phyloP scores from a whole-genome alignment of 1,140 invertebrate genomes.

The Rhyzopertha dominica region DNA sequence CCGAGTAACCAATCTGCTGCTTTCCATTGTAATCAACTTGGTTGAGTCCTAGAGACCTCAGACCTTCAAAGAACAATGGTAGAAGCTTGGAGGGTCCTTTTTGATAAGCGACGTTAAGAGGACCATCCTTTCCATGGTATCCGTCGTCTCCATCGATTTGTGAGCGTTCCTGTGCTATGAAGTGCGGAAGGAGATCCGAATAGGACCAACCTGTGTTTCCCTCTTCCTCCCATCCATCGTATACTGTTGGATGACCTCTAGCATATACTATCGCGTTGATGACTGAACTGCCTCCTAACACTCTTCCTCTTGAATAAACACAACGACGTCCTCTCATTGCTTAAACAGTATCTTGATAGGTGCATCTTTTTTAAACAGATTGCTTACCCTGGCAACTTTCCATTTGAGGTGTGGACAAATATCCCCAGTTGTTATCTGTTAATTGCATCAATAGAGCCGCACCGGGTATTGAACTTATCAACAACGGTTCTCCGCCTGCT shows the following conservation, averaged over 20 bases:
- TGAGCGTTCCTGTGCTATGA: conserved; percentile 47
- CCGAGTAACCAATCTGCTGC: conserved; percentile 24
- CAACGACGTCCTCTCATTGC: conserved; percentile 56
- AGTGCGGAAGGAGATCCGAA: conserved; percentile 50
- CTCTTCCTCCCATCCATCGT: conserved; percentile 81
- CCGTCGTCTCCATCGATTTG: conserved; percentile 35
- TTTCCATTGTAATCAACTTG: conserved; percentile 2
- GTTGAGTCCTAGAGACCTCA: conserved; percentile 40
- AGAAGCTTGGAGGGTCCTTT: not conserved
- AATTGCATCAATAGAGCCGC: too few species aligned
- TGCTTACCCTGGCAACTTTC: too few species aligned
- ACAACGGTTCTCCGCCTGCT: too few species aligned
- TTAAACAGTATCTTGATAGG: too few species aligned
- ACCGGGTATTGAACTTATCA: too few species aligned
- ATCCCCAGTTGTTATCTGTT: too few species aligned
- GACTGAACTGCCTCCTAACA: conserved; percentile 69
- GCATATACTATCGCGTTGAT: conserved; percentile 95
- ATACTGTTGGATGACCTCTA: conserved; percentile 83
- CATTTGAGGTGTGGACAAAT: too few species aligned
- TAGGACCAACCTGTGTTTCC: conserved; percentile 64
- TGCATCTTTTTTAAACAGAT: too few species aligned
- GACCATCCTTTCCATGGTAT: conserved; percentile 12
- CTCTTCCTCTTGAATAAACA: conserved; percentile 76
- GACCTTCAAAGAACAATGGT: not conserved
- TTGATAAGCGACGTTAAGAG: not conserved